These are phyloP conservation scores for Labeo rohita DNA, from an alignment of 2,113 vertebrate species.

Conservation along the genomic window DNA sequence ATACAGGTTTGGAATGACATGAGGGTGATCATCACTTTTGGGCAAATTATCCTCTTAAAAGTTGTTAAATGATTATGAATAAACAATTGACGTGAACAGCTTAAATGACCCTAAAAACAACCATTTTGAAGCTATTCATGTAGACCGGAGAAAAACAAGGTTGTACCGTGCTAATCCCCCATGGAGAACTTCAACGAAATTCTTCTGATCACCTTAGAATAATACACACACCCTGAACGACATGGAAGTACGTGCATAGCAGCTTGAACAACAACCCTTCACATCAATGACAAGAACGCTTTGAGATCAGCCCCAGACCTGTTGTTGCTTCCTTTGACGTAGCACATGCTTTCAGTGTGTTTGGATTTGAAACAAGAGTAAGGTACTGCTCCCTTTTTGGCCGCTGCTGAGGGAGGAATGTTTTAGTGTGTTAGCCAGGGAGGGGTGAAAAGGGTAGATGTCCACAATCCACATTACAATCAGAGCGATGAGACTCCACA, in stretches of 20 bases:
- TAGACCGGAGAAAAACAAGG: background rate
- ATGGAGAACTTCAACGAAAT: constrained; percentile 26
- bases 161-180: constrained; percentile 23
- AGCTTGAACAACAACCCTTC: constrained; percentile 2
- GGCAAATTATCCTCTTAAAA: background rate
- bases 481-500: background rate
- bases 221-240: constrained; percentile 13
- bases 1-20: background rate
- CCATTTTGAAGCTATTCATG: background rate
- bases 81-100: background rate
- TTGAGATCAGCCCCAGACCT: background rate
- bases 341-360: background rate
- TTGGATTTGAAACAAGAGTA: constrained; percentile 5
- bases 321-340: background rate
- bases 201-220: constrained; percentile 14
- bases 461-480: background rate
- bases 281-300: constrained; percentile 26
- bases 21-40: background rate
- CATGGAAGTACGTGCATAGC: background rate
- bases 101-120: constrained; percentile 9
- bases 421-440: background rate
- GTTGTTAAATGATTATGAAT: background rate
- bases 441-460: background rate
- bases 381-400: background rate
- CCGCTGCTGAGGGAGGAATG: background rate